These are phyloP conservation scores for Hecatera dysodea DNA, from an alignment of 2,888 invertebrate genomes.

Conservation along the genomic window DNA sequence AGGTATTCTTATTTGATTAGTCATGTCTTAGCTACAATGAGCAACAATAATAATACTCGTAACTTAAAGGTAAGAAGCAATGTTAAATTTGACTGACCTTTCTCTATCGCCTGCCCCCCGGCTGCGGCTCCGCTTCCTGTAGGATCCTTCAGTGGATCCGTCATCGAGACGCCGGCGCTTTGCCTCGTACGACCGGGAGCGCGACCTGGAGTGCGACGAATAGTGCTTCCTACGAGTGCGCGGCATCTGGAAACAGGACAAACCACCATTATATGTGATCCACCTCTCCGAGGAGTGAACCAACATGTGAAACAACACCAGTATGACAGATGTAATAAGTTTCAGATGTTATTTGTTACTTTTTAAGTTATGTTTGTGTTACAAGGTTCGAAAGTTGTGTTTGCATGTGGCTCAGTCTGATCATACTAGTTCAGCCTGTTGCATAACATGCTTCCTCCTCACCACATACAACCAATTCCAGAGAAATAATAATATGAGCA, in stretches of 20 bases:
- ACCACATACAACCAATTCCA: slow-evolving; percentile 28
- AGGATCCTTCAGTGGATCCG: slow-evolving; percentile 83
- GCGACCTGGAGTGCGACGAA: slow-evolving; percentile 91
- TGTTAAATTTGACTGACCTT: slow-evolving; percentile 89
- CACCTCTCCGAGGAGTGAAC: slow-evolving; percentile 36
- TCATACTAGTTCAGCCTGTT: slow-evolving; percentile 45
- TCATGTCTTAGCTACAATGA: not conserved
- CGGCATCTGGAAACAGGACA: slow-evolving; percentile 93
- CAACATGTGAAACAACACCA: slow-evolving; percentile 57
- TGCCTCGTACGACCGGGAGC: slow-evolving; percentile 91
- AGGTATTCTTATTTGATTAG: not conserved
- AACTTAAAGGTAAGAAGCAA: not conserved
- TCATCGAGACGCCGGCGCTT: slow-evolving; percentile 94
- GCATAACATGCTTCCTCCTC: slow-evolving; percentile 52
- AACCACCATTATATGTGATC: slow-evolving; percentile 33
- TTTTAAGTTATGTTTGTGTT: slow-evolving; percentile 35
- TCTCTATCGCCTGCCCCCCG: slow-evolving; percentile 87
- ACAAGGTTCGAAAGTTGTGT: not conserved
- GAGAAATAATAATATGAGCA: slow-evolving; percentile 65
- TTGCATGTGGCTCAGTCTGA: slow-evolving; percentile 23
- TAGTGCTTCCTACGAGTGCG: slow-evolving; percentile 95
- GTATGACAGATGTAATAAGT: slow-evolving; percentile 54
- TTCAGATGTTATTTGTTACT: slow-evolving; percentile 61
- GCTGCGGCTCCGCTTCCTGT: slow-evolving; percentile 87
- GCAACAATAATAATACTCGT: not conserved